Evolutionary conservation across 2,888 invertebrate species (phyloP).

Genomic region (Eudasyphora cyanicolor): DNA sequence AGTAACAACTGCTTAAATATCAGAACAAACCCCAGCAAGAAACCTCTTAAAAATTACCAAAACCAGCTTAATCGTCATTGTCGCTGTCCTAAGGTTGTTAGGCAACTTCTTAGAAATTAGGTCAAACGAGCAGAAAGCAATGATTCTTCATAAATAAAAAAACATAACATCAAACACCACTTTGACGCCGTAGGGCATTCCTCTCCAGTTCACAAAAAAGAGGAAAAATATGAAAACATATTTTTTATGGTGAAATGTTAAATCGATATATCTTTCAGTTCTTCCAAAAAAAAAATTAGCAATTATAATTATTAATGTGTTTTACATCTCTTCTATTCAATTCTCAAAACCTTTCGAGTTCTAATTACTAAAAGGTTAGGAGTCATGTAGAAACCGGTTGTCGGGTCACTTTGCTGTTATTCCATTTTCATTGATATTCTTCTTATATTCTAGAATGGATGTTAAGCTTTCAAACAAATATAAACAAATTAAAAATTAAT

Average conservation of each 20-base stretch:
- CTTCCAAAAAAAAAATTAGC: conserved; percentile 31
- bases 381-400: background rate
- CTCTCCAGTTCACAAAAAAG: background rate
- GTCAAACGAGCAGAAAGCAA: conserved; percentile 20
- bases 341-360: background rate
- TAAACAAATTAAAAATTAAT: no score
- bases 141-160: background rate
- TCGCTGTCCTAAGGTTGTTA: conserved; percentile 15
- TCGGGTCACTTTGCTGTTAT: background rate
- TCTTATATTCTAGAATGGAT: no score
- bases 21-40: conserved; percentile 27
- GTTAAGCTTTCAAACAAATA: no score
- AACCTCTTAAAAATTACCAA: conserved; percentile 21
- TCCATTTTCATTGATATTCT: no score
- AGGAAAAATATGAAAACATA: background rate
- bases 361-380: background rate
- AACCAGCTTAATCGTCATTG: background rate
- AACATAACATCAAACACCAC: background rate
- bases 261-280: no score
- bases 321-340: background rate
- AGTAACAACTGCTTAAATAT: conserved; percentile 16
- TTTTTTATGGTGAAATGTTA: background rate
- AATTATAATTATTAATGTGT: conserved; percentile 46
- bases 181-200: conserved; percentile 21
- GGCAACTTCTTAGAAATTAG: conserved; percentile 28